Percentiles rank a stretch among this genome's conserved stretches.
Conservation (phyloP, 2,888 invertebrate genomes). For the Stegana nigrithorax region DNA sequence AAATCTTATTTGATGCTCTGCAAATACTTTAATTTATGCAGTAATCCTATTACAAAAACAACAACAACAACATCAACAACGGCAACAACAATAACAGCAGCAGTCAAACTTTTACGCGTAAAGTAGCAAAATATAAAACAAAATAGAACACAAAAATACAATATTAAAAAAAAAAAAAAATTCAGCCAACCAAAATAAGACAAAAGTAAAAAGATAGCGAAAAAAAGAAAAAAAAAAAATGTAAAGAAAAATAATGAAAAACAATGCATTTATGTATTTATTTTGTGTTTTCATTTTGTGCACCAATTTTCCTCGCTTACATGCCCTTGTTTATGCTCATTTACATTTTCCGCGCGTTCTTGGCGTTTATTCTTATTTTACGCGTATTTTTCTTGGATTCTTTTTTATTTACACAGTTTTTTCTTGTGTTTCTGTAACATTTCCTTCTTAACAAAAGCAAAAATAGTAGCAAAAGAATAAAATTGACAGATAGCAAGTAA, state of each 20-base stretch:
- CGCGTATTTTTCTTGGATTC: slow-evolving; percentile 21
- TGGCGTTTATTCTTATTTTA: no score
- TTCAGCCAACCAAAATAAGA: not conserved
- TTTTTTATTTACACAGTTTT: slow-evolving; percentile 16
- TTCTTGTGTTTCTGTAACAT: slow-evolving; percentile 29
- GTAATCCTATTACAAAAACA: slow-evolving; percentile 58
- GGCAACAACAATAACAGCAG: slow-evolving; percentile 22
- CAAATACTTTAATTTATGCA: slow-evolving; percentile 62
- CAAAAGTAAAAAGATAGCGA: not conserved
- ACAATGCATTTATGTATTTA: slow-evolving; percentile 42
- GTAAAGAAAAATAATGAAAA: not conserved
- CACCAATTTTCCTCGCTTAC: slow-evolving; percentile 22
- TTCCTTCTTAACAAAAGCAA: no score
- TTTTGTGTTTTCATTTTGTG: slow-evolving; percentile 49
- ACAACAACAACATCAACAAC: slow-evolving; percentile 30
- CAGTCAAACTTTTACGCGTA: not conserved
- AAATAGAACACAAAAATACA: no score
- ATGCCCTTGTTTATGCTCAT: slow-evolving; percentile 43
- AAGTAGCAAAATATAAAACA: not conserved
- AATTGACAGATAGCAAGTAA: no score
- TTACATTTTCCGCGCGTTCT: slow-evolving; percentile 53
- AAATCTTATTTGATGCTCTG: slow-evolving; percentile 58
- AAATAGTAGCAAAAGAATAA: no score
- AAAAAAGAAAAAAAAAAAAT: not conserved
- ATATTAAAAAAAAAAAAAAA: not conserved